Evolutionary conservation across 2,888 invertebrate genomes (phyloP).

Genomic region (Eristalis arbustorum): DNA sequence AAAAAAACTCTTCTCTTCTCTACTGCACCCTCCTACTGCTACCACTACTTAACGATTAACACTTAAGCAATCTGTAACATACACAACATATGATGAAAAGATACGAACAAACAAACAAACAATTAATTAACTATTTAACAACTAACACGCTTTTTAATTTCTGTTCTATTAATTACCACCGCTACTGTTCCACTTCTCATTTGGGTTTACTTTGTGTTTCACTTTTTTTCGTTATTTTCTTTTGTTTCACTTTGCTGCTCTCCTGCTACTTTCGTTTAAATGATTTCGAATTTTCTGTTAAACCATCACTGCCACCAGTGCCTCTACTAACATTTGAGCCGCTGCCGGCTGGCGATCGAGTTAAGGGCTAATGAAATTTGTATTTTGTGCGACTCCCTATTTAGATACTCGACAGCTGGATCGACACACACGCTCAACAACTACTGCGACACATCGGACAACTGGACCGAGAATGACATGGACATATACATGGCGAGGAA

Average conservation of each 20-base stretch:
- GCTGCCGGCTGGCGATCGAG: neutral
- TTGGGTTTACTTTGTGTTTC: conserved; percentile 20
- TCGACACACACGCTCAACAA: conserved; percentile 91
- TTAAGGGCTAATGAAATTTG: conserved; percentile 32
- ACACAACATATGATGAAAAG: neutral
- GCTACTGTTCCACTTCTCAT: conserved; percentile 49
- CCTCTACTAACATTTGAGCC: neutral
- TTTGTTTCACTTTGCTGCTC: conserved; percentile 15
- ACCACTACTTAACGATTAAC: conserved; percentile 16
- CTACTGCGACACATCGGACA: conserved; percentile 93
- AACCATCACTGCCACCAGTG: conserved; percentile 9
- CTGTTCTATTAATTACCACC: conserved; percentile 65
- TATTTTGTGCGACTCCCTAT: neutral
- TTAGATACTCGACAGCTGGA: conserved; percentile 86
- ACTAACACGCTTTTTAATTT: conserved; percentile 71
- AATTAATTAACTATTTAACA: conserved; percentile 60
- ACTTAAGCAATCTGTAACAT: conserved; percentile 5
- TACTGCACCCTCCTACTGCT: conserved; percentile 9
- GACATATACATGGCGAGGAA: conserved; percentile 97
- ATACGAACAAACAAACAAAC: conserved; percentile 34
- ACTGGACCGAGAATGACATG: conserved; percentile 98
- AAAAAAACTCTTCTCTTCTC: conserved; percentile 2
- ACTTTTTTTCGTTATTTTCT: conserved; percentile 1
- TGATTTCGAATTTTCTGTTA: conserved; percentile 8
- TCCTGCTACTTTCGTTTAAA: conserved; percentile 51